Percentiles rank a stretch among this genome's conserved stretches.
Evolutionary conservation across 2,888 invertebrate genomes (phyloP).

Genomic region (Agrochola lota): DNA sequence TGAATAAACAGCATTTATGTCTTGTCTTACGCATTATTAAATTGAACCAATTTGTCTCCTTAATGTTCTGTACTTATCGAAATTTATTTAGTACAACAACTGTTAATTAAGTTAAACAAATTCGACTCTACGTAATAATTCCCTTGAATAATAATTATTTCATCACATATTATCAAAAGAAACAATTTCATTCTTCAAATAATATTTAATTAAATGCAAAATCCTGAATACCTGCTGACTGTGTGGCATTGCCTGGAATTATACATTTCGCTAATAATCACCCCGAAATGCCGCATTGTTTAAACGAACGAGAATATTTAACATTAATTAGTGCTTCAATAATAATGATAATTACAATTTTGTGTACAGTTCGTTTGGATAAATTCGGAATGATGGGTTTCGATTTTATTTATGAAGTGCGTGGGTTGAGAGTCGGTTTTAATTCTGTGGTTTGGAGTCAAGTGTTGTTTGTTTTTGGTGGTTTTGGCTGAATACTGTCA

Average conservation of each 20-base stretch:
- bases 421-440: background rate
- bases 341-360: slow-evolving; percentile 29
- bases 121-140: background rate
- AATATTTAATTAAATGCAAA: slow-evolving; percentile 1
- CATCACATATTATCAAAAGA: background rate
- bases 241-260: background rate
- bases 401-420: background rate
- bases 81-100: background rate
- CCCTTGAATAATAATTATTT: background rate
- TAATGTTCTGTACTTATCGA: background rate
- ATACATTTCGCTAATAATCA: slow-evolving; percentile 4
- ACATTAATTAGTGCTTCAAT: slow-evolving; percentile 36
- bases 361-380: slow-evolving; percentile 17
- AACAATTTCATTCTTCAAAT: background rate
- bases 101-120: background rate
- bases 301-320: slow-evolving; percentile 13
- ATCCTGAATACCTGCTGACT: slow-evolving; percentile 19
- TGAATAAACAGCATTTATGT: background rate
- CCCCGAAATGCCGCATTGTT: slow-evolving; percentile 32
- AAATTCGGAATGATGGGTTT: slow-evolving; percentile 10
- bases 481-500: background rate
- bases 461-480: background rate
- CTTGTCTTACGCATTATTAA: background rate
- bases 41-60: background rate
- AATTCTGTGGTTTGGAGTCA: background rate